Base-by-base conservation (phyloP, 2,797 vertebrate genomes). In the Benthosema pterotum region DNA sequence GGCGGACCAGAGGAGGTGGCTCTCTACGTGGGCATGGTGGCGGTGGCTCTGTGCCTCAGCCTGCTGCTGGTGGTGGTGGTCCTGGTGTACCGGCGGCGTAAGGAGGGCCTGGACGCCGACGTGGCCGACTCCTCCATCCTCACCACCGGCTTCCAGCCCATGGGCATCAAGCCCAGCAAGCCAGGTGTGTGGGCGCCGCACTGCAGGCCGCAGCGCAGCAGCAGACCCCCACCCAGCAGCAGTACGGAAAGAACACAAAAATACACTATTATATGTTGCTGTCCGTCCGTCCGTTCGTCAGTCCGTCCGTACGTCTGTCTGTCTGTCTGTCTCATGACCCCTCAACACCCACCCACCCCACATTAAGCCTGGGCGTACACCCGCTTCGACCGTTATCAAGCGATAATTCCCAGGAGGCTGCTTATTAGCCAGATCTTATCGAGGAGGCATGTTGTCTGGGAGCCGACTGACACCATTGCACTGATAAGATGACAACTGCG, bases 151-250 rank as follows among this genome's bases (percentile, higher is more conserved):
- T 99, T 99, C 88, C 97, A 99, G 93, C 97, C 97, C 0, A 97
- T 98, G 93, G 96, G 97, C 91, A 96, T 97, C 92, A 99, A 99
- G 90, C 96, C 97, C 89, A 95, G 94, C 92, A 99, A 98, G 93
- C 96, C 95, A 88, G 97, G 97, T 99, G 91, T 94, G 94, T 79
- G 85, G 90, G 84, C 78, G 46, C 86, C 87, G 58, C 77, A 38
- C n/a, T n/a, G n/a, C 32, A 38, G 88, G 78, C 86, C 87, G 63
- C 77, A 38, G 7, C 32, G 32, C 32, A 38, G 32, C 32, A 38
- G 32, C 87, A 89, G 91, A 83, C 88, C 90, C 52, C 86, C 88
- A 68, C 85, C 88, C 82, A 89, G 85, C 91, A 85, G 91, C 91
- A 93, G 93, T 93, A 93, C 89, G 92, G 89, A 38, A 1, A 9